phyloP scores from a whole-genome alignment of 2,888 invertebrate genomes.

The Lepeophtheirus nordmannii region DNA sequence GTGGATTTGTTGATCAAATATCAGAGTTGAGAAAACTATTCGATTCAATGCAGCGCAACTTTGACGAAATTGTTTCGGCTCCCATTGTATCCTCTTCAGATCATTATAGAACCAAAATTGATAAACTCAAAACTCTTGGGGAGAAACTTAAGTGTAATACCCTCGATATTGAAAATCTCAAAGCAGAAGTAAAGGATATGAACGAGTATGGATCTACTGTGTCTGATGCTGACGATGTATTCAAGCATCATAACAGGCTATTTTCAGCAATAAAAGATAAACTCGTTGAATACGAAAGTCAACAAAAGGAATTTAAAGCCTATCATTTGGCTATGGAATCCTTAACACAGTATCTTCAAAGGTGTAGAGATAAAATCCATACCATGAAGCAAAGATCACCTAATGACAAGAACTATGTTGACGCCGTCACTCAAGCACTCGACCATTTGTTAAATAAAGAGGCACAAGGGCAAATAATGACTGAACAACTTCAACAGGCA shows the following conservation, averaged over 20 bases:
- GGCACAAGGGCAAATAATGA: conserved; percentile 68
- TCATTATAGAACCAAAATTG: conserved; percentile 69
- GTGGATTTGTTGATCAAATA: conserved; percentile 72
- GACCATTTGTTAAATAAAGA: conserved; percentile 53
- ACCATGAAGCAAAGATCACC: conserved; percentile 22
- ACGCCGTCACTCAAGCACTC: conserved; percentile 38
- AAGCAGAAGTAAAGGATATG: conserved; percentile 47
- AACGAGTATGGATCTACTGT: conserved; percentile 61
- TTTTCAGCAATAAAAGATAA: neutral
- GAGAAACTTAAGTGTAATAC: conserved; percentile 77
- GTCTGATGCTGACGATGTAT: conserved; percentile 64
- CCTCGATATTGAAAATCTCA: conserved; percentile 69
- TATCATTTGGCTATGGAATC: conserved; percentile 6
- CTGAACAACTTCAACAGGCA: conserved; percentile 71
- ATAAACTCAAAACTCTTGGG: conserved; percentile 65
- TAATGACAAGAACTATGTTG: conserved; percentile 23
- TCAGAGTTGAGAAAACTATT: conserved; percentile 67
- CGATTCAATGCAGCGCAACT: conserved; percentile 57
- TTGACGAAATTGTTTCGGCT: conserved; percentile 48
- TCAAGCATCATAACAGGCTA: conserved; percentile 59
- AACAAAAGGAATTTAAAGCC: conserved; percentile 8
- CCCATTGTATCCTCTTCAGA: conserved; percentile 63
- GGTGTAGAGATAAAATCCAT: conserved; percentile 18
- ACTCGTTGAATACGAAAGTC: conserved; percentile 12
- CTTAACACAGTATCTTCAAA: conserved; percentile 26